Evolutionary conservation across 2,888 invertebrate genomes (phyloP), one percentile per base, ranked within the genome.

Genomic region (Tuta absoluta): DNA sequence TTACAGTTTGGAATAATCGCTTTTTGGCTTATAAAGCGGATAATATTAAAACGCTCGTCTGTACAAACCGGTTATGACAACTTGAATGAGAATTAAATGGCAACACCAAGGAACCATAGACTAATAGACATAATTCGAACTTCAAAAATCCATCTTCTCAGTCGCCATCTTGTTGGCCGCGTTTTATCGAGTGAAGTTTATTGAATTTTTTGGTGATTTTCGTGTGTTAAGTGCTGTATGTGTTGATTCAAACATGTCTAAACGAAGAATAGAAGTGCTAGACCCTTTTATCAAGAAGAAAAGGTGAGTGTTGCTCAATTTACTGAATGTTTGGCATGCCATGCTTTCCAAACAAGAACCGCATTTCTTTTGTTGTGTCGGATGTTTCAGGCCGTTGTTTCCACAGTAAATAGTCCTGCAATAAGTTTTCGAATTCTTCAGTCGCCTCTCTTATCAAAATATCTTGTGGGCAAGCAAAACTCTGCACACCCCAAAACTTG

Each of bases 231-330:
- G 75, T 79, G 74, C 75, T 86, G 51, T 76, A 79, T 85, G 85
- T 80, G 77, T 79, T 75, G 72, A 71, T 66, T 72, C 60, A 66
- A 78, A 70, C 68, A 95, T 97, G 97, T 96, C 96, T 57, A 97
- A 97, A 85, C 93, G 97, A 75, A 93, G 97, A 82, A 96, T 97
- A 81, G 97, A 97, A 93, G 95, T 97, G 69, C 93, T 95, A 78
- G 97, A 97, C 80, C 96, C 97, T 3, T 96, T 96, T 81, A 92
- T 96, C 66, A 95, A 95, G 86, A 93, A 95, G 86, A 95, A 94
- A 90, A 93, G 94, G 96, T 96, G 86, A 67, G 81, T 77, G 65
- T 49, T 67, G 64, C 67, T 8, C n/a, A 12, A 68, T 66, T 65
- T 71, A 69, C 63, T 65, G 17, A 5, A 12, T 60, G 64, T 68